Base-by-base conservation (phyloP, 2,113 vertebrate species). In the Eublepharis macularius region DNA sequence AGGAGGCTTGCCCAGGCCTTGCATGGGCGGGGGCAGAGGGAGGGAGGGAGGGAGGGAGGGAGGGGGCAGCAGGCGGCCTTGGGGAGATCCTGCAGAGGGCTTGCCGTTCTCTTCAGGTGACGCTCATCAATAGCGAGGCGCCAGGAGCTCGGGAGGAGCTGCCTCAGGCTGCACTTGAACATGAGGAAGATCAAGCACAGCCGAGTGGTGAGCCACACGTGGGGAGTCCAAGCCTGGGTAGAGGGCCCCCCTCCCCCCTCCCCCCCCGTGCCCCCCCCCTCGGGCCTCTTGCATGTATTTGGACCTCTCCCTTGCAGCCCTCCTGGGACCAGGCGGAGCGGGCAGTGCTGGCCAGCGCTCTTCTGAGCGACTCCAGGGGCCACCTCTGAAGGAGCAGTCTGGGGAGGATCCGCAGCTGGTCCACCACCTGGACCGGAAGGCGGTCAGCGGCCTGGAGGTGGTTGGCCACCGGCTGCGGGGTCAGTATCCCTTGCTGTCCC, bases 401-500 rank as follows among this genome's bases (percentile, higher is more conserved):
- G 91, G 90, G 4, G 93, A 84, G 0, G 87, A 90, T 14, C 76
- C 88, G 54, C 88, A 89, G 69, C 49, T 93, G 49, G 90, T 94
- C 34, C 91, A 65, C 32, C 81, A 8, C 34, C 43, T 83, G 34
- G 51, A 83, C 36, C 49, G 63, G 51, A 87, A 63, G 65, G 63
- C 19, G 3, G 32, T 63, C 2, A 36, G 80, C 39, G 32, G 49
- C 16, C 86, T 94, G 47, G 91, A 81, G 57, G 87, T 96, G 49
- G 85, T 87, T 54, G 96, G 96, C 13, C 84, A 92, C 72, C 90
- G 86, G 77, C 51, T 97, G 43, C 82, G 68, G 54, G 92, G 94
- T 32, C 95, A 96, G 87, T 96, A 89, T 87, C 87, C 79, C 39
- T 92, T 93, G 34, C 85, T 95, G 14, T 91, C 88, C 70, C 95